Evolutionary conservation across 2,797 vertebrate genomes (phyloP).

Genomic region (Pantherophis alleghaniensis): DNA sequence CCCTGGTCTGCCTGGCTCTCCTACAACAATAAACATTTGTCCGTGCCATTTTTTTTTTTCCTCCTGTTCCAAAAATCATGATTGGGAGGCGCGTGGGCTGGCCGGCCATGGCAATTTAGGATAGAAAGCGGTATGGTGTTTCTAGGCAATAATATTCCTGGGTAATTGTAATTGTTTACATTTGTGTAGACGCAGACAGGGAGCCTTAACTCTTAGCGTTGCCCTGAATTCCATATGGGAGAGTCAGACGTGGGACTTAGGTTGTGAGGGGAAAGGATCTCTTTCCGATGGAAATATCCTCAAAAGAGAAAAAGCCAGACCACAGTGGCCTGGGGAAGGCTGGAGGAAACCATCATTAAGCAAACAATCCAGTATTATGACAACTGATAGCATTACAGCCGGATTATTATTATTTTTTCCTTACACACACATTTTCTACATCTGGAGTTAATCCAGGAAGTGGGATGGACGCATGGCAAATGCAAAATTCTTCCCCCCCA

Average conservation of each 20-base stretch:
- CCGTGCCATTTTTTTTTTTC: not conserved
- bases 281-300: slow-evolving; percentile 63
- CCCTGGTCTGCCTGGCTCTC: not conserved
- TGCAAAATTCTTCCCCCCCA: slow-evolving; percentile 5
- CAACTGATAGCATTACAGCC: slow-evolving; percentile 58
- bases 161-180: slow-evolving; percentile 27
- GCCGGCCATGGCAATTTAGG: not conserved
- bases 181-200: slow-evolving; percentile 39
- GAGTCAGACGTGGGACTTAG: slow-evolving; percentile 56
- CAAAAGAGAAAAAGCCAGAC: slow-evolving; percentile 68
- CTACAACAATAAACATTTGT: not conserved
- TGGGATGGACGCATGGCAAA: slow-evolving; percentile 38
- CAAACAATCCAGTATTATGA: slow-evolving; percentile 67
- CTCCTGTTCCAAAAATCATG: not conserved
- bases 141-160: not conserved
- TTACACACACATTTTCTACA: slow-evolving; percentile 9
- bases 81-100: not conserved
- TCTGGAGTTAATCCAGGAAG: not conserved
- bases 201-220: slow-evolving; percentile 37
- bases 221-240: slow-evolving; percentile 46
- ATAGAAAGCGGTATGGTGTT: not conserved
- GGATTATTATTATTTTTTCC: not conserved
- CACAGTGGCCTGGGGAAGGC: slow-evolving; percentile 32
- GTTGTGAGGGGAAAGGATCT: slow-evolving; percentile 55
- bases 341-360: slow-evolving; percentile 46